A percentile compares a stretch with the other conserved stretches of the same genome.
Conservation (phyloP, 2,113 vertebrate species). For the Callionymus lyra region DNA sequence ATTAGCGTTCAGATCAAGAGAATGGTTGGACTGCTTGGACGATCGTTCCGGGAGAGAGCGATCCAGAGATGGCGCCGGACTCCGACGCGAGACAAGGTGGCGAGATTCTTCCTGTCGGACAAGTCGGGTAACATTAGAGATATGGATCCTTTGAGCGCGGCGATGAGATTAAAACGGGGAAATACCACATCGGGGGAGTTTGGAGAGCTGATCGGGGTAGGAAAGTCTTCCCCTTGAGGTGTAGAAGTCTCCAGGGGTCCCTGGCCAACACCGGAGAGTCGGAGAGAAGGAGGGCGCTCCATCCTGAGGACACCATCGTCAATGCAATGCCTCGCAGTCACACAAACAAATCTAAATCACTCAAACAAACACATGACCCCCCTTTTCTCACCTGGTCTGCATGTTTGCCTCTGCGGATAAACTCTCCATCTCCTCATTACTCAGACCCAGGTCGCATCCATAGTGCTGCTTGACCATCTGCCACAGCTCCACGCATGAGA, state of each 20-base stretch:
- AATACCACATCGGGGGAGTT: slow-evolving; percentile 43
- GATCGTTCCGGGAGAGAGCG: slow-evolving; percentile 38
- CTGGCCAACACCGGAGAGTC: slow-evolving; percentile 41
- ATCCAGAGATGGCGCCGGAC: slow-evolving; percentile 54
- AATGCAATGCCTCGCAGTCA: slow-evolving; percentile 29
- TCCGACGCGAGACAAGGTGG: slow-evolving; percentile 54
- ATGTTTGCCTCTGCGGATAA: slow-evolving; percentile 67
- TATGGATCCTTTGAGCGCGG: background rate
- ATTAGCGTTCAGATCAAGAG: slow-evolving; percentile 79
- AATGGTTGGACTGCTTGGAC: slow-evolving; percentile 62
- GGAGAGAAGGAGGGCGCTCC: slow-evolving; percentile 47
- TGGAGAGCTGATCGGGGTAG: slow-evolving; percentile 25
- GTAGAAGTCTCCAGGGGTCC: slow-evolving; percentile 45
- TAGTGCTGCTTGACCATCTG: slow-evolving; percentile 88
- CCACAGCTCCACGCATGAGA: slow-evolving; percentile 78
- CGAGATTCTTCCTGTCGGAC: slow-evolving; percentile 58
- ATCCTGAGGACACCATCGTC: slow-evolving; percentile 41
- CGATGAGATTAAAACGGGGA: background rate
- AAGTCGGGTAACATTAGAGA: background rate
- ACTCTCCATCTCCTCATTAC: slow-evolving; percentile 83
- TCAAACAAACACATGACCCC: background rate
- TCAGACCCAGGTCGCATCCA: slow-evolving; percentile 85
- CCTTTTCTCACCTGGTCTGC: slow-evolving; percentile 69
- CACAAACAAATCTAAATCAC: slow-evolving; percentile 5
- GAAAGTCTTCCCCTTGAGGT: slow-evolving; percentile 49